These are phyloP conservation scores for Ovibos moschatus DNA, from an alignment of 2,113 vertebrate species.

Conservation along the genomic window DNA sequence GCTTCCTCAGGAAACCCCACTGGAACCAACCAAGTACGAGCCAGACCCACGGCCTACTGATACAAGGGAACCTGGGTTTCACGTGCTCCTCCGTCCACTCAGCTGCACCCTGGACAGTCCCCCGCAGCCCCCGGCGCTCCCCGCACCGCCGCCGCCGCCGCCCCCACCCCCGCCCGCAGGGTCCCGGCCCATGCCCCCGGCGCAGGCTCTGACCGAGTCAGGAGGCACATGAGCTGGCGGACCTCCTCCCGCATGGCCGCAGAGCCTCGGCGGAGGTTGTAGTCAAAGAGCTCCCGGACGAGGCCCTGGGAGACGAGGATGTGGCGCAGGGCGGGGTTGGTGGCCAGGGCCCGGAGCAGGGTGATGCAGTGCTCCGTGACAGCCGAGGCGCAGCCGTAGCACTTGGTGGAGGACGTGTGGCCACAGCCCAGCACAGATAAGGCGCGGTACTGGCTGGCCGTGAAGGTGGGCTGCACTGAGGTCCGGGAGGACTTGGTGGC, in stretches of 20 bases:
- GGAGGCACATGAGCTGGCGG: conserved; percentile 97
- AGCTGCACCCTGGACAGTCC: not conserved
- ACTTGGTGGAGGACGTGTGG: conserved; percentile 97
- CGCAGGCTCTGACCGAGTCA: conserved; percentile 87
- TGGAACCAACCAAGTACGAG: not conserved
- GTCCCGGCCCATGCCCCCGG: fast-evolving
- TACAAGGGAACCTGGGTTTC: not conserved
- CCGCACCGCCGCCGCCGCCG: not conserved
- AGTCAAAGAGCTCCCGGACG: conserved; percentile 97
- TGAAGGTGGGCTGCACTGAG: conserved; percentile 92
- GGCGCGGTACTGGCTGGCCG: conserved; percentile 96
- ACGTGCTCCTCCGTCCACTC: too few relatives aligned
- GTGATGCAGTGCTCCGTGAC: conserved; percentile 98
- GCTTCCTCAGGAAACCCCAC: not conserved
- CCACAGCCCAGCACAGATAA: conserved; percentile 95
- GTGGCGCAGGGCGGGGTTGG: conserved; percentile 94
- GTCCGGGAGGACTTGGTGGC: conserved; percentile 94
- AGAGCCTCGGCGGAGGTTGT: conserved; percentile 93
- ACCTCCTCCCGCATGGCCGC: conserved; percentile 96
- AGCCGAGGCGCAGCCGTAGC: conserved; percentile 96
- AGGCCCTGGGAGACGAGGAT: conserved; percentile 98
- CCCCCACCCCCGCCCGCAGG: not conserved
- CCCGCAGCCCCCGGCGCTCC: not conserved
- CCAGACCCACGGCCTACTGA: not conserved
- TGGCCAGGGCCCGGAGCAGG: conserved; percentile 93